Evolutionary conservation across 2,888 invertebrate species (phyloP).

Genomic region (Trachelus troglodyta): DNA sequence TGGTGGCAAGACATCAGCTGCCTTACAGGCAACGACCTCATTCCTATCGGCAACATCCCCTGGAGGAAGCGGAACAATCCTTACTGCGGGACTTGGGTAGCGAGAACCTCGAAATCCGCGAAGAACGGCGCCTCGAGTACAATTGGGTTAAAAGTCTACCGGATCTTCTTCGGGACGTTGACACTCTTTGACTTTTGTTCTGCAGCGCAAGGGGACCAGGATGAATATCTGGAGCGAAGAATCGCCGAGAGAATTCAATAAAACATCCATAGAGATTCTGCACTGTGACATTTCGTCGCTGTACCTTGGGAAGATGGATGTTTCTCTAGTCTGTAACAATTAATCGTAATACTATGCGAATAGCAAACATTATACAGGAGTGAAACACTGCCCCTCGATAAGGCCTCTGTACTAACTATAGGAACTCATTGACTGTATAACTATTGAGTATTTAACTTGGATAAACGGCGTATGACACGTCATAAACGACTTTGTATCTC

Average conservation of each 20-base stretch:
- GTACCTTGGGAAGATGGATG: too few relatives aligned
- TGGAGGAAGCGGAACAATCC: not conserved
- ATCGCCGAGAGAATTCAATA: not conserved
- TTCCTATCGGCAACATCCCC: not conserved
- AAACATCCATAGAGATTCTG: not conserved
- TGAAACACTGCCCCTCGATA: constrained; percentile 3
- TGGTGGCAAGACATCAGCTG: constrained; percentile 50
- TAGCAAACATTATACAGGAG: not conserved
- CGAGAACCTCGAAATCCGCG: not conserved
- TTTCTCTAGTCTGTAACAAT: too few relatives aligned
- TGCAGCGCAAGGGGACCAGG: too few relatives aligned
- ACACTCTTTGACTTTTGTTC: constrained; percentile 22
- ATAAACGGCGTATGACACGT: too few relatives aligned
- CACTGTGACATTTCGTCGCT: too few relatives aligned
- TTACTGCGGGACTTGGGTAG: not conserved
- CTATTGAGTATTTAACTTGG: not conserved
- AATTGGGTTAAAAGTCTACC: constrained; percentile 29
- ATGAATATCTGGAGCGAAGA: too few relatives aligned
- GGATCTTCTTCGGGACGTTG: constrained; percentile 30
- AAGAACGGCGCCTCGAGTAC: constrained; percentile 11
- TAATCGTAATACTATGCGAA: too few relatives aligned
- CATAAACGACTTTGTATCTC: too few relatives aligned
- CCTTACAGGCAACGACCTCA: not conserved
- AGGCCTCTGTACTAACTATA: not conserved
- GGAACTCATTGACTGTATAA: not conserved